Evolutionary conservation across 2,888 invertebrate species (phyloP), one percentile per base, ranked within the genome.

Genomic region (Vandiemenella viatica): DNA sequence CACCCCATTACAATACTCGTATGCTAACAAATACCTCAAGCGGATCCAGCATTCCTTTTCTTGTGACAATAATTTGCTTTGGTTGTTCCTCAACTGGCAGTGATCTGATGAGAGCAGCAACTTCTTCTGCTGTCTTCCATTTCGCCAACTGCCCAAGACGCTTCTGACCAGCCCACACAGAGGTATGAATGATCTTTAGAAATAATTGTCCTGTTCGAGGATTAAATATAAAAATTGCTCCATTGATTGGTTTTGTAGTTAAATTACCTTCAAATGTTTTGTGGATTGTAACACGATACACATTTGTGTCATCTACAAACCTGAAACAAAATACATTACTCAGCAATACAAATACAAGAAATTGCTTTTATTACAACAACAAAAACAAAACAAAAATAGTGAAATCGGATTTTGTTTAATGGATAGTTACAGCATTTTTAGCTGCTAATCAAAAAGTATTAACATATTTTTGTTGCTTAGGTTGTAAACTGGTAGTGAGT

Each of bases 91-190:
- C 98, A 4, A 99, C 97, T 0, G 98, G 98, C 55, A 99, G 70
- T 0, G 98, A 99, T 40, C 98, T 81, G 77, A 98, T 98, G 60
- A 98, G 71, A 23, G 98, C 98, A 1, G 98, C 98, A 15, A 99
- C 98, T 83, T 99, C 98, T 73, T 98, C 98, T 45, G 98, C 98
- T 0, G 98, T 99, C 70, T 99, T 98, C 98, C 98, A 98, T 70
- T 98, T 99, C 8, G 98, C 98, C 68, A 98, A 74, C 76, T 85
- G 63, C 61, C 96, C 96, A 6, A 98, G 76, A 87, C 97, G 97
- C 69, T 98, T 98, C 70, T 98, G 97, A 37, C 97, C 98, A 0
- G 98, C 97, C 98, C 98, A 99, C 97, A 99, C 98, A 5, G 95
- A 96, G 0, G 98, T 99, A 68, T 99, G 98, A 67, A 98, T 98